These are phyloP conservation scores for Agonum fuliginosum DNA, from an alignment of 2,888 invertebrate genomes.

Conservation along the genomic window DNA sequence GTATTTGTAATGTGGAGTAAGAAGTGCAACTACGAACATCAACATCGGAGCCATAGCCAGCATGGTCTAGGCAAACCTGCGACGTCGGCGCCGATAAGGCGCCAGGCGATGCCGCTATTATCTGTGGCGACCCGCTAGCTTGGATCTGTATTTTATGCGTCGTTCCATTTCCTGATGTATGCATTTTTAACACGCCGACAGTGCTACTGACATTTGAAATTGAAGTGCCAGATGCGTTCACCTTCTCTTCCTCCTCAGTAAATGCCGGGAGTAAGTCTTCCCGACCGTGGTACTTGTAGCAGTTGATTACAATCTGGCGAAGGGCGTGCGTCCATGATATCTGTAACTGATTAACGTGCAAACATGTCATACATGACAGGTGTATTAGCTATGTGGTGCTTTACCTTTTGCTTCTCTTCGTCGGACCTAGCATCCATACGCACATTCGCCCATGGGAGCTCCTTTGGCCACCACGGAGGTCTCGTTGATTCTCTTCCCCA, in stretches of 20 bases:
- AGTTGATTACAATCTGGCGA: conserved; percentile 96
- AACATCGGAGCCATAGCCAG: conserved; percentile 82
- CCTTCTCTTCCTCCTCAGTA: conserved; percentile 92
- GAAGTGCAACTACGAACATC: conserved; percentile 78
- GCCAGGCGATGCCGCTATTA: conserved; percentile 74
- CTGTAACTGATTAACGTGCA: conserved; percentile 73
- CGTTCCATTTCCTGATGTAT: conserved; percentile 72
- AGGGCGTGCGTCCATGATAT: conserved; percentile 99
- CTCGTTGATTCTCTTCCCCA: conserved; percentile 98
- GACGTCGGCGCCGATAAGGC: conserved; percentile 74
- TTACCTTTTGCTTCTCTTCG: conserved; percentile 97
- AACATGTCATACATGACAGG: conserved; percentile 52
- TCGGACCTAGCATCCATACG: conserved; percentile 97
- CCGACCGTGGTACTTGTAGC: conserved; percentile 97
- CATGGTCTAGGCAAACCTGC: conserved; percentile 86
- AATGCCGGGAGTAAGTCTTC: conserved; percentile 97
- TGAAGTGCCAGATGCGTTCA: conserved; percentile 77
- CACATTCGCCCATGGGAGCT: conserved; percentile 98
- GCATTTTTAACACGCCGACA: conserved; percentile 75
- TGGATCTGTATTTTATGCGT: conserved; percentile 74
- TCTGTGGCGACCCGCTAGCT: conserved; percentile 74
- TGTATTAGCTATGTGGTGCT: too few species aligned
- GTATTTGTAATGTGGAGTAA: conserved; percentile 50
- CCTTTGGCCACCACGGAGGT: conserved; percentile 99
- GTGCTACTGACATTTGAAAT: conserved; percentile 72